Percentiles rank a stretch among this genome's conserved stretches.
Conservation (phyloP, 92 coral and sea anemone genomes). For the Phymanthus crucifer region DNA sequence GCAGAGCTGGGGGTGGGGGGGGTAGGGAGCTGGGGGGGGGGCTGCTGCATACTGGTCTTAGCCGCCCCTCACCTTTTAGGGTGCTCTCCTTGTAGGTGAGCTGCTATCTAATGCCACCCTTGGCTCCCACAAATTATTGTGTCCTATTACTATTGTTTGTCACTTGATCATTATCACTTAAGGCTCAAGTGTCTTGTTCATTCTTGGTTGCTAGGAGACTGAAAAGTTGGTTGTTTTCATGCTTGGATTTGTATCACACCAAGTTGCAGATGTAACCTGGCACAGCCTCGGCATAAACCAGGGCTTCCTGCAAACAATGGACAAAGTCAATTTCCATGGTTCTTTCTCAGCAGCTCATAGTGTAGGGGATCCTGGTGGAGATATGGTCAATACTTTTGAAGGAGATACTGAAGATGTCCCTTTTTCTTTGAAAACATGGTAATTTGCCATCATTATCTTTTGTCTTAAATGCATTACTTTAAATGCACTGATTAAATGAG, state of each 20-base stretch:
- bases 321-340: slow-evolving; percentile 89
- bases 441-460: background rate
- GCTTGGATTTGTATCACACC: slow-evolving; percentile 95
- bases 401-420: slow-evolving; percentile 75
- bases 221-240: slow-evolving; percentile 94
- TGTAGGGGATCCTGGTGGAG: slow-evolving; percentile 90
- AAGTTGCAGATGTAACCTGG: slow-evolving; percentile 97
- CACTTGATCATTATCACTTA: too few species aligned
- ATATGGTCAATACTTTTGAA: slow-evolving; percentile 83
- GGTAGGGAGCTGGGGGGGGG: too few species aligned
- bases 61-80: too few species aligned
- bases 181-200: background rate
- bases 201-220: slow-evolving; percentile 61
- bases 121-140: too few species aligned
- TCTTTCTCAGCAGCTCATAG: slow-evolving; percentile 88
- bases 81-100: too few species aligned
- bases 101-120: too few species aligned
- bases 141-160: too few species aligned
- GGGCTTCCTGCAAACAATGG: slow-evolving; percentile 92
- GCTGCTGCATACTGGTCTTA: too few species aligned
- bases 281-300: slow-evolving; percentile 95
- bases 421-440: slow-evolving; percentile 64
- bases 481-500: too few species aligned
- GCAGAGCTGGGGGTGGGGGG: too few species aligned
- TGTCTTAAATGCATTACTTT: too few species aligned